These are phyloP conservation scores for Melanotaenia parkinsoni DNA, from an alignment of 2,797 vertebrate species.

Conservation along the genomic window DNA sequence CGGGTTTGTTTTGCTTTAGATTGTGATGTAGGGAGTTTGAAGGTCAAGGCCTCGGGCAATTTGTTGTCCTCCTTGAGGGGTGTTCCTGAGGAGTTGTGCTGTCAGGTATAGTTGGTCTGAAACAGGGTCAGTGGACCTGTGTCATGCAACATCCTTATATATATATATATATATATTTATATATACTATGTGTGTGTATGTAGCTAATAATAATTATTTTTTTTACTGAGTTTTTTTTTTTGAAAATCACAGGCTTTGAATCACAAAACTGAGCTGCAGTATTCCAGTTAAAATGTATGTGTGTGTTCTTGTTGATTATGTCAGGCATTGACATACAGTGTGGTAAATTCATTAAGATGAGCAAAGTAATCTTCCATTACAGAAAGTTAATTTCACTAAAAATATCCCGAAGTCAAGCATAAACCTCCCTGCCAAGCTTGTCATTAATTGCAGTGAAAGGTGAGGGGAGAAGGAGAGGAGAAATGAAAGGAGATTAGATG, in stretches of 20 bases:
- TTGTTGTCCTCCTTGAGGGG: not conserved
- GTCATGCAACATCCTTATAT: no score
- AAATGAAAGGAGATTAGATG: constrained; percentile 58
- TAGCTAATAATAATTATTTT: no score
- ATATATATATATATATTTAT: no score
- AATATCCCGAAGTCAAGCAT: constrained; percentile 44
- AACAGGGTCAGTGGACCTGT: not conserved
- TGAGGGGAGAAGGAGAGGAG: constrained; percentile 20
- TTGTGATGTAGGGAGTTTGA: no score
- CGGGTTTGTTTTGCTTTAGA: no score
- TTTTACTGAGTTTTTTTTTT: not conserved
- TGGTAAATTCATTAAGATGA: constrained; percentile 26
- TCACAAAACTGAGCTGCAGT: not conserved
- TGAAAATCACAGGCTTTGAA: not conserved
- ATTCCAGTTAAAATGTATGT: not conserved
- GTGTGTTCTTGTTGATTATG: constrained; percentile 10
- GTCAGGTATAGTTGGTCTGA: not conserved
- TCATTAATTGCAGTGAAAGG: constrained; percentile 52
- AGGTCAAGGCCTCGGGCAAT: not conserved
- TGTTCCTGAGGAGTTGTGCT: not conserved
- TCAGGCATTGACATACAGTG: not conserved
- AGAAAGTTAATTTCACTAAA: constrained; percentile 48
- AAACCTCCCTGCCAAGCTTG: constrained; percentile 40
- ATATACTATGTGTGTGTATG: no score
- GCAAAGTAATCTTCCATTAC: constrained; percentile 14